Base-by-base conservation (phyloP, 2,888 invertebrate species). In the Clanis bilineata region DNA sequence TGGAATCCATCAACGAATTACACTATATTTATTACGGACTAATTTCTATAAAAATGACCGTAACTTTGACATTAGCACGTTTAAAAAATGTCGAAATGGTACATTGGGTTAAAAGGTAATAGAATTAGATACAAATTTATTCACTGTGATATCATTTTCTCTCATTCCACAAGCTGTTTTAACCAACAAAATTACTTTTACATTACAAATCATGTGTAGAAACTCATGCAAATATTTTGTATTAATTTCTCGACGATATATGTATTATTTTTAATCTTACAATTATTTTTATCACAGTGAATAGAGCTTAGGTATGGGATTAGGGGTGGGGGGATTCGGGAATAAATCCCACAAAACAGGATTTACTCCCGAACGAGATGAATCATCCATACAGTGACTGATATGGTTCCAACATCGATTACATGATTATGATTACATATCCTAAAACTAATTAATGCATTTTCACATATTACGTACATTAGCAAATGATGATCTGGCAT, bases 271-370 rank as follows among this genome's bases (percentile, higher is more conserved):
- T 68, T 66, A 68, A 62, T 64, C 58, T 58, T 58, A 58, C 39
- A 70, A 67, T 65, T 71, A 72, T 70, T 67, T 74, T 79, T 82
- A 85, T 86, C 88, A 86, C 87, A 87, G 86, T 86, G 87, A 88
- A 88, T 79, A 79, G 74, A 80, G 74, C 70, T 73, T 77, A 78
- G 70, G 72, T 67, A 66, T 62, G 65, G 69, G 70, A 62, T 57
- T 65, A 67, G 56, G 38, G 18, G 57, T 68, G 60, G 55, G 57
- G 58, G 59, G 63, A 58, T 62, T 65, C 64, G 23, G 56, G 61
- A 70, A 54, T 44, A 60, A 63, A 60, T 60, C 63, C 65, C 62
- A 65, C 61, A 63, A 47, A 57, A 18, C 51, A 60, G 65, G 62
- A 62, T 28, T 56, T 44, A 57, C 4, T 60, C 66, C 38, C 62